phyloP scores from a whole-genome alignment of 2,888 invertebrate genomes.

The Perdita meconis region DNA sequence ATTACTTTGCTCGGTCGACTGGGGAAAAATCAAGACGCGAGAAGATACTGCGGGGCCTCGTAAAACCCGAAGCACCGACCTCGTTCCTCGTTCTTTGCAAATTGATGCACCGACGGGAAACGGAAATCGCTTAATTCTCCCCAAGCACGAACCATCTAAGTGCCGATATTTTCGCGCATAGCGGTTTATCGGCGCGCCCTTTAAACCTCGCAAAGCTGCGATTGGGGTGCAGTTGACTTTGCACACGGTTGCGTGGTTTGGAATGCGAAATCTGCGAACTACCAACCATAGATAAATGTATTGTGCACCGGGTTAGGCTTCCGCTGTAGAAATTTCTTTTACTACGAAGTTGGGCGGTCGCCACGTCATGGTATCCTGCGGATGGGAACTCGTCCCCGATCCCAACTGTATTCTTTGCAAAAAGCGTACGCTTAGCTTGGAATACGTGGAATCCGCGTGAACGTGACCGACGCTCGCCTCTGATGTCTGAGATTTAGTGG shows the following conservation, averaged over 20 bases:
- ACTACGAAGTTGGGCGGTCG: too few relatives aligned
- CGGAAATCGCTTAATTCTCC: conserved; percentile 28
- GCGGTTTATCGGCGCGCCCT: neutral
- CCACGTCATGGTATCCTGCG: too few relatives aligned
- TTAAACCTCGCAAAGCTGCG: neutral
- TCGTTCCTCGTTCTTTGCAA: neutral
- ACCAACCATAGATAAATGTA: too few relatives aligned
- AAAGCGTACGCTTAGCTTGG: neutral
- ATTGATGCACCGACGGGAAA: conserved; percentile 13
- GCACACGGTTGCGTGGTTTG: too few relatives aligned
- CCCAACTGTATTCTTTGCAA: too few relatives aligned
- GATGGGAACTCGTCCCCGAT: too few relatives aligned
- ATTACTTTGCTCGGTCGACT: conserved; percentile 26
- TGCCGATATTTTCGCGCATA: conserved; percentile 9
- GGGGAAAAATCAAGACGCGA: conserved; percentile 20
- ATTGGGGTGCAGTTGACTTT: too few relatives aligned
- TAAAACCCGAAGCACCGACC: conserved; percentile 31
- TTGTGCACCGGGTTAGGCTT: too few relatives aligned
- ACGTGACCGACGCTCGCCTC: conserved; percentile 19
- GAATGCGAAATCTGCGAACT: too few relatives aligned
- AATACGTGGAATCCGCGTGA: conserved; percentile 16
- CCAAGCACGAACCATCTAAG: neutral
- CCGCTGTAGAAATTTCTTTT: too few relatives aligned
- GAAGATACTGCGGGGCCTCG: conserved; percentile 18
- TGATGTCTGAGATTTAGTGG: conserved; percentile 26